Evolutionary conservation across 2,113 vertebrate genomes (phyloP).

Genomic region (Mus pahari): DNA sequence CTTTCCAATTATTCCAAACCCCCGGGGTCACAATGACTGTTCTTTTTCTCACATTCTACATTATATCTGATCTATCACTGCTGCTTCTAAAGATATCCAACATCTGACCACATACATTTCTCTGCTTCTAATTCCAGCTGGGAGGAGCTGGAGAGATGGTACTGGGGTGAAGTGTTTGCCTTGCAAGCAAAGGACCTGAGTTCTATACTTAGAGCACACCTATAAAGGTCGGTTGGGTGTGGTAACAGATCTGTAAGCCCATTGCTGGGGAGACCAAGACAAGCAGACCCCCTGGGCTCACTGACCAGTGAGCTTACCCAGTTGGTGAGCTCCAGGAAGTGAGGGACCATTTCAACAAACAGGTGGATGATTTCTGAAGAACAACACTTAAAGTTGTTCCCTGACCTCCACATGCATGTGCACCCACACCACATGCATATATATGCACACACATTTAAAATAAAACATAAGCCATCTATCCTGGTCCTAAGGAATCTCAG

Average conservation of each 20-base stretch:
- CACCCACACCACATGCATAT: not conserved
- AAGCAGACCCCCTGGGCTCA: not conserved
- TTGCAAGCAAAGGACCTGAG: no score
- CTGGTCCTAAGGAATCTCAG: not conserved
- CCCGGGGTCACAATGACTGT: not conserved
- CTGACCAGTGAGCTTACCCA: not conserved
- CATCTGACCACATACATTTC: not conserved
- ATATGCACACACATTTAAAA: not conserved
- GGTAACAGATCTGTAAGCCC: not conserved
- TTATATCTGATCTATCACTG: not conserved
- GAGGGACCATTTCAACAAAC: not conserved
- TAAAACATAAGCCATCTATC: not conserved
- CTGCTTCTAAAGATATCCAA: not conserved
- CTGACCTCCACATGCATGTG: not conserved
- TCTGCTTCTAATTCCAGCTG: not conserved
- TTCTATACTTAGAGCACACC: not conserved
- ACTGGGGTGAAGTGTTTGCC: not conserved
- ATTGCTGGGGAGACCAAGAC: not conserved
- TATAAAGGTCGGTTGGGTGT: not conserved
- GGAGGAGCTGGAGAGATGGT: not conserved
- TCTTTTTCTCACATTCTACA: not conserved
- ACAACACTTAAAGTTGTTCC: not conserved
- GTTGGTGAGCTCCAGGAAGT: not conserved
- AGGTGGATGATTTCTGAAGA: not conserved
- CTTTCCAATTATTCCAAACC: not conserved